These are phyloP conservation scores for Oreochromis aureus DNA, from an alignment of 2,113 vertebrate species.

Conservation along the genomic window DNA sequence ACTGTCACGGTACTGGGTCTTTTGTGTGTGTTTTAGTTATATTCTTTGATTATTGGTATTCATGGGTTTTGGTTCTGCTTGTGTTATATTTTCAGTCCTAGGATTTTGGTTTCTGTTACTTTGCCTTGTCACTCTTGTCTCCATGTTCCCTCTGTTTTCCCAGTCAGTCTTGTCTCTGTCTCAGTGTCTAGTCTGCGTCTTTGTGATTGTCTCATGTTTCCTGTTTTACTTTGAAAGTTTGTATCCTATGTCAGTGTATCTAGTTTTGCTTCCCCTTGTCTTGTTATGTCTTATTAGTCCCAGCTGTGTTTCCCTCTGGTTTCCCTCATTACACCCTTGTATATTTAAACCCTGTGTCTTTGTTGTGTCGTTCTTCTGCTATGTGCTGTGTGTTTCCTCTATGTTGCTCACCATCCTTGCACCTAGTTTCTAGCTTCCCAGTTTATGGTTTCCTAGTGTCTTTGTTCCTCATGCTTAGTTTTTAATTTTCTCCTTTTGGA, in stretches of 20 bases:
- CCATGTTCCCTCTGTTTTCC: neutral
- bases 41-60: neutral
- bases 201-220: neutral
- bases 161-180: neutral
- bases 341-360: neutral
- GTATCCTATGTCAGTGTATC: neutral
- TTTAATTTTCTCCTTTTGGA: neutral
- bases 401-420: neutral
- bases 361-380: neutral
- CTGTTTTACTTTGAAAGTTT: neutral
- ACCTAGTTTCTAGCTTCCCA: neutral
- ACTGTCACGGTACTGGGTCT: accelerated
- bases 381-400: neutral
- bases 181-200: neutral
- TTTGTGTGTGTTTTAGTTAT: neutral
- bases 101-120: neutral
- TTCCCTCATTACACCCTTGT: neutral
- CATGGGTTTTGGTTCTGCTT: neutral
- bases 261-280: neutral
- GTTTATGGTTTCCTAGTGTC: neutral
- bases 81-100: neutral
- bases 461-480: neutral
- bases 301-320: neutral
- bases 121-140: neutral
- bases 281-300: neutral